phyloP scores from a whole-genome alignment of 2,797 vertebrate genomes.

The Aulostomus chinensis region DNA sequence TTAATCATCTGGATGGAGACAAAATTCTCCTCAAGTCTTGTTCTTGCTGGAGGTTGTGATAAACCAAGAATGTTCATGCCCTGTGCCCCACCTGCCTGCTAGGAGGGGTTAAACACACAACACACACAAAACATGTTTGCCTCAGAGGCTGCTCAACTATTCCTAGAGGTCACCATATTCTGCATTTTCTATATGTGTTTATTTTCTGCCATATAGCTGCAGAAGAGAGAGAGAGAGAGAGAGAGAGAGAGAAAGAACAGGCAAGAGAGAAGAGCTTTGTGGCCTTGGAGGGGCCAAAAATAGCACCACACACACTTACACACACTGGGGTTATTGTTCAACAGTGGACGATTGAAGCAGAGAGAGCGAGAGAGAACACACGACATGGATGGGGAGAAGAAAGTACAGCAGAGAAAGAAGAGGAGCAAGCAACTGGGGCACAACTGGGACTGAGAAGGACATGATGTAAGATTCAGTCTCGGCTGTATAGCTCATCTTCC shows the following conservation, averaged over 20 bases:
- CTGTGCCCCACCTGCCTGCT: constrained; percentile 28
- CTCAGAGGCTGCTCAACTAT: constrained; percentile 29
- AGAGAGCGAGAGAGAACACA: constrained; percentile 28
- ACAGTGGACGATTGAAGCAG: constrained; percentile 38
- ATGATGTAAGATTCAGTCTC: constrained; percentile 53
- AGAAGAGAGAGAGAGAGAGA: constrained; percentile 3
- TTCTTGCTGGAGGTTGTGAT: constrained; percentile 9
- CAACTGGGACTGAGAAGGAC: constrained; percentile 48
- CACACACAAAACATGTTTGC: constrained; percentile 26
- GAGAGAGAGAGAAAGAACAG: constrained; percentile 9
- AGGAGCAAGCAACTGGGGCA: constrained; percentile 32
- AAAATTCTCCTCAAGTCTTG: constrained; percentile 14
- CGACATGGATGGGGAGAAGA: constrained; percentile 46
- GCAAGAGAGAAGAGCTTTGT: constrained; percentile 52
- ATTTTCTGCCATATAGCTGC: constrained; percentile 26
- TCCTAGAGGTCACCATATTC: constrained; percentile 45
- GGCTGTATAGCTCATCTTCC: constrained; percentile 22
- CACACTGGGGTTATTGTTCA: constrained; percentile 79
- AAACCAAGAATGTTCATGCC: constrained; percentile 5
- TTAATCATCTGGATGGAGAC: too few relatives aligned
- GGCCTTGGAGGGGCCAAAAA: constrained; percentile 77
- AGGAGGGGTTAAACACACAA: constrained; percentile 36
- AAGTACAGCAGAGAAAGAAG: constrained; percentile 53
- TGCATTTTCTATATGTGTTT: constrained; percentile 48
- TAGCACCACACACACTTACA: constrained; percentile 58